Percentiles rank a stretch among this genome's conserved stretches.
phyloP scores from a whole-genome alignment of 2,888 invertebrate genomes.

The Torymus tubicola region DNA sequence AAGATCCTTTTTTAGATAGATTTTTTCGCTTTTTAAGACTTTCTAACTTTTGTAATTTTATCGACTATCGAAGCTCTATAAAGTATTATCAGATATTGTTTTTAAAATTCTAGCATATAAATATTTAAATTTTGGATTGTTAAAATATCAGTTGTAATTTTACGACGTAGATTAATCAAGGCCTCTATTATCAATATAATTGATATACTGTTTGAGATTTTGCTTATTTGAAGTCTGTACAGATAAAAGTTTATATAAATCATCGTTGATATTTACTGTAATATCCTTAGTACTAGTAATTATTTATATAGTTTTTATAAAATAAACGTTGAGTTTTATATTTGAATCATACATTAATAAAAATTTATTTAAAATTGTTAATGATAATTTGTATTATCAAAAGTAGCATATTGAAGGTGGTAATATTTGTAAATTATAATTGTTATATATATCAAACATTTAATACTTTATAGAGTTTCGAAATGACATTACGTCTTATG shows the following conservation, averaged over 20 bases:
- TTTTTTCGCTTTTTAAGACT: conserved; percentile 36
- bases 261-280: background rate
- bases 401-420: no score
- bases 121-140: conserved; percentile 14
- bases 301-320: conserved; percentile 24
- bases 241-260: conserved; percentile 3
- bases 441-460: background rate
- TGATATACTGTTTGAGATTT: background rate
- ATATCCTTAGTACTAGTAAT: conserved; percentile 11
- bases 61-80: conserved; percentile 34
- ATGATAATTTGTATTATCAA: no score
- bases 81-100: background rate
- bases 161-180: background rate
- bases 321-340: conserved; percentile 21
- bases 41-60: conserved; percentile 14
- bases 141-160: background rate
- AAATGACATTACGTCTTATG: background rate
- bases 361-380: background rate
- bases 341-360: background rate
- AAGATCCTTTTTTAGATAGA: conserved; percentile 35
- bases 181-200: background rate
- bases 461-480: conserved; percentile 42
- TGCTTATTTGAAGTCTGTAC: background rate
- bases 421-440: background rate
- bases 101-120: conserved; percentile 3